Evolutionary conservation across 2,113 vertebrate species (phyloP).

Genomic region (Deroptyus accipitrinus): DNA sequence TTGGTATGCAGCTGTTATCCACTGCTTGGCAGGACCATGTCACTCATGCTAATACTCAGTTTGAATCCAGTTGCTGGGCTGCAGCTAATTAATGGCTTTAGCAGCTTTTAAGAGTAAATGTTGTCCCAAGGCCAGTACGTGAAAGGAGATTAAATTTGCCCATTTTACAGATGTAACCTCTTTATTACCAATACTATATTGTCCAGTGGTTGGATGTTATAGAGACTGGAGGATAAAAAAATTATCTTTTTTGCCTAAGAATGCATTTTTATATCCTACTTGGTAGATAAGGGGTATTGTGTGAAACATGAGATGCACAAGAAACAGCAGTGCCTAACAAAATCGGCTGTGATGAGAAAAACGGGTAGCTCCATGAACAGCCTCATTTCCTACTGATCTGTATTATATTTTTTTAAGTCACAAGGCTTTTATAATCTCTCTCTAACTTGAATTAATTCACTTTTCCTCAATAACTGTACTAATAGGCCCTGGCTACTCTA

Average conservation of each 20-base stretch:
- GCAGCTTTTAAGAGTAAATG: not conserved
- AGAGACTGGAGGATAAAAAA: not conserved
- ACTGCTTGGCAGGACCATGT: not conserved
- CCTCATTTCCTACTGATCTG: not conserved
- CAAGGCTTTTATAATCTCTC: not conserved
- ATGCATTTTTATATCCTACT: not conserved
- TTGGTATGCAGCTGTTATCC: not conserved
- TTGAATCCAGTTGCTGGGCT: not conserved
- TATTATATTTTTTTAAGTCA: not conserved
- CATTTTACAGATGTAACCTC: not conserved
- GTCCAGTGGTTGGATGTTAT: not conserved
- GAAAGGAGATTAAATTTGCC: not conserved
- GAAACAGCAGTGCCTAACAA: not conserved
- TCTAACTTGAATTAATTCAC: slow-evolving; percentile 23
- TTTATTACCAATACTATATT: not conserved
- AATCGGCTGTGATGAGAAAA: not conserved
- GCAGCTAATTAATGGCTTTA: not conserved
- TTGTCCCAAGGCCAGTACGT: not conserved
- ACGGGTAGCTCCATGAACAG: not conserved
- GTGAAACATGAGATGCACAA: not conserved
- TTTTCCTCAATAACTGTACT: not conserved
- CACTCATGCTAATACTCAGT: not conserved
- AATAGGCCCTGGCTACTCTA: slow-evolving; percentile 34
- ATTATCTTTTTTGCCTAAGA: not conserved
- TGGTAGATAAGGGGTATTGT: not conserved